A percentile compares a stretch with the other conserved stretches of the same genome.
phyloP scores from a whole-genome alignment of 2,888 invertebrate genomes.

The Micoletzkya japonica region DNA sequence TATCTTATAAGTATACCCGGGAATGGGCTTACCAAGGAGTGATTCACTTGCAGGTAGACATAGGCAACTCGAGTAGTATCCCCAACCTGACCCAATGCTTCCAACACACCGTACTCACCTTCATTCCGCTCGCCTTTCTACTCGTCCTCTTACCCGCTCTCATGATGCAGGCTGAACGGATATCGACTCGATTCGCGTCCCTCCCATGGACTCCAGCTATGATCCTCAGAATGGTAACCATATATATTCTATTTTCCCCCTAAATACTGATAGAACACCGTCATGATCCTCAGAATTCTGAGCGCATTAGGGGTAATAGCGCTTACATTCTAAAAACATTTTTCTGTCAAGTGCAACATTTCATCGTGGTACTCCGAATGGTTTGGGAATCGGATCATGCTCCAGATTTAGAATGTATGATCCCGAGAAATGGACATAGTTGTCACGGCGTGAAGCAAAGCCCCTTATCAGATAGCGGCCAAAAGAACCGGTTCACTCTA shows the following conservation, averaged over 20 bases:
- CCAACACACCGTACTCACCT: conserved; percentile 59
- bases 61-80: conserved; percentile 27
- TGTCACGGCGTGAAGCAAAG: background rate
- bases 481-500: background rate
- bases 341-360: background rate
- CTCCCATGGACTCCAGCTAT: conserved; percentile 36
- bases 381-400: background rate
- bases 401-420: no score
- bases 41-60: background rate
- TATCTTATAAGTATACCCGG: background rate
- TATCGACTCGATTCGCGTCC: conserved; percentile 31
- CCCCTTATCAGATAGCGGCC: background rate
- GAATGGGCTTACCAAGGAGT: background rate
- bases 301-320: background rate
- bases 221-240: conserved; percentile 40
- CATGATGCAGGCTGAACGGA: conserved; percentile 35
- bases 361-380: background rate
- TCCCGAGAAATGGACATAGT: no score
- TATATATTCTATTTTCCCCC: background rate
- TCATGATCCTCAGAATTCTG: no score
- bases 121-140: conserved; percentile 46
- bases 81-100: conserved; percentile 55
- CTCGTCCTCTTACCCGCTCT: conserved; percentile 41
- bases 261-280: no score
- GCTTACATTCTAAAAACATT: no score